A percentile compares a stretch with the other conserved stretches of the same genome.
phyloP scores from a whole-genome alignment of 1,140 invertebrate species.

The Pseudomyrmex gracilis region DNA sequence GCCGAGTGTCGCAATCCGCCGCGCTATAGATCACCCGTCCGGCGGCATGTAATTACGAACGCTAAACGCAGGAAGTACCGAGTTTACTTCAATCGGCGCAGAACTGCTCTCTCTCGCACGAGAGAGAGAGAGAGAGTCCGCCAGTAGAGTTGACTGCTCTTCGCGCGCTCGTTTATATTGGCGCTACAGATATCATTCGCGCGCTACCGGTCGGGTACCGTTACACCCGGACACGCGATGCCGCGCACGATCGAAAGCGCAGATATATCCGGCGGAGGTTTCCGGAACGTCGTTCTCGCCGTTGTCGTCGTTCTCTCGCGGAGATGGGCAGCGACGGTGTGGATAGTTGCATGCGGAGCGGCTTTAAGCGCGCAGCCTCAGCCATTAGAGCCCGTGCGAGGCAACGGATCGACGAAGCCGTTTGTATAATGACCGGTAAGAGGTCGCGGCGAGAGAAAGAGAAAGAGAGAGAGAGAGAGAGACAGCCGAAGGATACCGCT shows the following conservation, averaged over 20 bases:
- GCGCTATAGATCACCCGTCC: background rate
- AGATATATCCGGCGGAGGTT: slow-evolving; percentile 29
- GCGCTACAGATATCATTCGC: slow-evolving; percentile 47
- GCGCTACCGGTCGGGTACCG: slow-evolving; percentile 53
- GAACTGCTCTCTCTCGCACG: background rate
- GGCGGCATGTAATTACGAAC: slow-evolving; percentile 36
- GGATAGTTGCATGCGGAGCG: slow-evolving; percentile 41
- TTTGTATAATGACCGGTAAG: slow-evolving; percentile 73
- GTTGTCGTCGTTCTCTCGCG: slow-evolving; percentile 58
- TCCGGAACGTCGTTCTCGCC: slow-evolving; percentile 12
- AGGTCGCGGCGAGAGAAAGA: slow-evolving; percentile 65
- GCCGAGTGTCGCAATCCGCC: background rate
- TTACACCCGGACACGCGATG: slow-evolving; percentile 70
- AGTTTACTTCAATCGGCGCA: slow-evolving; percentile 42
- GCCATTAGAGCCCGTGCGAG: slow-evolving; percentile 66
- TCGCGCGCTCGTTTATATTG: background rate
- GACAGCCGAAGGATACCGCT: slow-evolving; percentile 9
- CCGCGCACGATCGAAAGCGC: slow-evolving; percentile 66
- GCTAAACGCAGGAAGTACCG: slow-evolving; percentile 29
- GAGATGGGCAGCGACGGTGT: slow-evolving; percentile 22
- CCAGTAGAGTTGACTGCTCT: background rate
- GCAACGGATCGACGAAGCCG: slow-evolving; percentile 48
- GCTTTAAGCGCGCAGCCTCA: slow-evolving; percentile 62
- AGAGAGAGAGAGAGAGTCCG: background rate
- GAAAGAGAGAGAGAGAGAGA: too few species aligned